Base-by-base conservation (phyloP, 2,888 invertebrate species). In the Agrotis exclamationis region DNA sequence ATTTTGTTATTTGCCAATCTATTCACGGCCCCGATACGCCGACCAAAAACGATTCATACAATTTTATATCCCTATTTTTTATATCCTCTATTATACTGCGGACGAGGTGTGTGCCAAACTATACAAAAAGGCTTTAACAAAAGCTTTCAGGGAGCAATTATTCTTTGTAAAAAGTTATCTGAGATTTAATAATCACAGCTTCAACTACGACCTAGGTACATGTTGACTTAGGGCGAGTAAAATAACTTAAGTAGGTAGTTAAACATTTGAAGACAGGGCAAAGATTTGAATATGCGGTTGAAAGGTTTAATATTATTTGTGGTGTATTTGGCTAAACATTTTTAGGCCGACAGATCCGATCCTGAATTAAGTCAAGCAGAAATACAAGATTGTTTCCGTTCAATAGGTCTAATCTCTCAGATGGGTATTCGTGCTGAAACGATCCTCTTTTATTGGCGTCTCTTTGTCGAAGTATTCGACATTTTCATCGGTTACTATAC, bases 381-480 rank as follows among this genome's bases (percentile, higher is more conserved):
- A 93, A 94, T 91, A 95, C 93, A 95, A 94, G 95, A 94, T 95
- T 94, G 93, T 94, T 95, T 94, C 95, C 95, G 93, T 93, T 92
- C 95, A 93, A 94, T 94, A 94, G 91, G 89, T 90, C 92, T 94
- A 95, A 95, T 95, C 94, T 92, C 92, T 93, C 95, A 93, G 90
- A 92, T 92, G 95, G 92, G 93, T 92, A 95, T 93, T 93, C 95
- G 94, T 93, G 95, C 94, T 88, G 93, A 95, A 95, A 91, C 91
- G 89, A 94, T 93, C 89, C 92, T 88, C 92, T 93, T 95, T 95
- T 95, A 95, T 95, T 95, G 94, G 91, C 88, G 85, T 91, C 89
- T 90, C 94, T 93, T 93, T 93, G 91, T 93, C 86, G 89, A 91
- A 92, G 89, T 89, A 88, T 90, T 92, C 87, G 89, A 91, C 91